phyloP scores from a whole-genome alignment of 2,888 invertebrate species.

The Pardosa pseudoannulata region DNA sequence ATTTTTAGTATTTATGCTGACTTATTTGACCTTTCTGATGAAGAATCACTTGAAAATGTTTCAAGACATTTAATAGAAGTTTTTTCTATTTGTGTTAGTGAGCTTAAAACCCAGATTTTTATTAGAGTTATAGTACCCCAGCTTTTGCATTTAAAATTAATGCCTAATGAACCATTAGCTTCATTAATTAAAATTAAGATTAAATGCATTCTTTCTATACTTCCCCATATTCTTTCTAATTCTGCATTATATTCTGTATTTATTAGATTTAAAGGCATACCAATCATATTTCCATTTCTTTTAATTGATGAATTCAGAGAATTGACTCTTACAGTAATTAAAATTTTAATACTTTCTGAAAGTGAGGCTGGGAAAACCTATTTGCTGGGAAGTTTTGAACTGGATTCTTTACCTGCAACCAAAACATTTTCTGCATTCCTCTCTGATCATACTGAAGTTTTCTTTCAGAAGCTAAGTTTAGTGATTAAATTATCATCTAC shows the following conservation, averaged over 20 bases:
- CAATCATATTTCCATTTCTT: conserved; percentile 29
- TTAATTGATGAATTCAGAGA: conserved; percentile 31
- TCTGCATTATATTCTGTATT: conserved; percentile 28
- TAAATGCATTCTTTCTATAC: conserved; percentile 48
- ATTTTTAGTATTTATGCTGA: conserved; percentile 44
- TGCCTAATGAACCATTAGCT: neutral
- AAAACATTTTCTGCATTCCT: conserved; percentile 43
- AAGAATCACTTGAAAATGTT: conserved; percentile 41
- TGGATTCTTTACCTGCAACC: conserved; percentile 23
- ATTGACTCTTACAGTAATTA: conserved; percentile 24
- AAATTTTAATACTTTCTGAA: conserved; percentile 56
- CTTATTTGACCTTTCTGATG: conserved; percentile 25
- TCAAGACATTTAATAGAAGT: conserved; percentile 44
- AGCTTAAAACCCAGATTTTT: conserved; percentile 53
- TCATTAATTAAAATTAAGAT: conserved; percentile 25
- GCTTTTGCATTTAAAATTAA: conserved; percentile 31
- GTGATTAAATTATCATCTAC: neutral
- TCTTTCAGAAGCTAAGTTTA: neutral
- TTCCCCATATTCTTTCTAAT: conserved; percentile 31
- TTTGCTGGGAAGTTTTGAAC: neutral
- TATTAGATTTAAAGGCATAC: conserved; percentile 36
- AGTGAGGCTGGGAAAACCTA: neutral
- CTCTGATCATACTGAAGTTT: conserved; percentile 11
- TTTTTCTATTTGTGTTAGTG: conserved; percentile 41
- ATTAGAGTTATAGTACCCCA: conserved; percentile 50